Evolutionary conservation across 64 coral and sea anemone species (phyloP), one percentile per base, ranked within the genome.

Genomic region (Cladopsammia gracilis): DNA sequence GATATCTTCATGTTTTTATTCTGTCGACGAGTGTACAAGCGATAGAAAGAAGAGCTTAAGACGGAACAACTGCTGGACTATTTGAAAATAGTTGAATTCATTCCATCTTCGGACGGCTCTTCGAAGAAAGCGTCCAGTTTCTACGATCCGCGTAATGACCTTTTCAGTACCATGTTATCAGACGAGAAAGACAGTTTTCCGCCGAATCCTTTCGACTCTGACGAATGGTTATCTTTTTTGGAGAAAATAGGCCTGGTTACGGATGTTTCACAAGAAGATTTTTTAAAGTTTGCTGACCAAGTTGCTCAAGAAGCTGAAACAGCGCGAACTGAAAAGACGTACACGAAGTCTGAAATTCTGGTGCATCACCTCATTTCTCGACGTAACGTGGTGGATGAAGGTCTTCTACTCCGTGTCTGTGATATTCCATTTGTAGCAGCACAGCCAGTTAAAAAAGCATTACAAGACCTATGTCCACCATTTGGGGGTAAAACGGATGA

Each of bases 151-250:
- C 42, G 11, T 0, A 86, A 76, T 65, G 16, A 75, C 22, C 80
- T 92, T 48, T 92, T 92, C 81, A 50, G 47, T 49, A 20, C 49
- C 7, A 92, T 92, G 90, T 62, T 92, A 20, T 52, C 65, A 9
- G n/a, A 71, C n/a, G n/a, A n/a, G n/a, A n/a, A n/a, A 76, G 70
- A 46, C 42, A 23, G 43, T 5, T 92, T 92, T 64, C 90, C 81
- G 25, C 49, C 70, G 53, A 45, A 75, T 4, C 57, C 81, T 18
- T 92, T 86, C 48, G 18, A 70, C 2, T 53, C 76, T 1, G 15
- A 49, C 6, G 58, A 92, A 50, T 92, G 90, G 90, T 18, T 92
- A 8, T 0, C 70, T 7, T 92, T 92, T 68, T 26, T 92, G 7
- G 15, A 45, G 12, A 62, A 64, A 45, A 77, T 92, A 12, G 90